Conservation (phyloP, 2,797 vertebrate genomes). For the Chiroxiphia lanceolata region DNA sequence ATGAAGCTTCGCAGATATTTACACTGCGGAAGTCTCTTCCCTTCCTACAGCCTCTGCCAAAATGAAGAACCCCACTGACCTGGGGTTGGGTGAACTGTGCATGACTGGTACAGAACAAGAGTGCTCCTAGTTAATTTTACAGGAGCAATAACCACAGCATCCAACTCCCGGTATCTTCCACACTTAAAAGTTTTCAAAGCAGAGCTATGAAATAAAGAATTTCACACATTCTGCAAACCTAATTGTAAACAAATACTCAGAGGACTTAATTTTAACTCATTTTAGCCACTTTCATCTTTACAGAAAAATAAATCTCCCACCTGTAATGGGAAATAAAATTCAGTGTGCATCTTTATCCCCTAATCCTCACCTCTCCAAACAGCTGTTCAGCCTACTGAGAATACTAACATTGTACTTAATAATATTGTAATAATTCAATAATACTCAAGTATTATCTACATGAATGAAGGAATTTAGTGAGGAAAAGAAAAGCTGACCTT, state of each 20-base stretch:
- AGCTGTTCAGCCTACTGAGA: conserved; percentile 26
- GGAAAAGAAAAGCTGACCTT: conserved; percentile 4
- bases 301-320: not conserved
- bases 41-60: not conserved
- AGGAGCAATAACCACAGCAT: not conserved
- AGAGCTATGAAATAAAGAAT: not conserved
- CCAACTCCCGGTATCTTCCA: not conserved
- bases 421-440: not conserved
- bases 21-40: not conserved
- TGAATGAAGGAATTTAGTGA: conserved; percentile 1
- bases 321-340: not conserved
- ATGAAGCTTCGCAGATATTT: not conserved
- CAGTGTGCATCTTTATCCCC: not conserved
- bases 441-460: not conserved
- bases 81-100: not conserved
- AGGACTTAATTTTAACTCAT: not conserved
- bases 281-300: not conserved
- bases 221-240: not conserved
- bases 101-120: not conserved
- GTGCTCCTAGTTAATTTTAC: not conserved
- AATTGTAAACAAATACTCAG: not conserved
- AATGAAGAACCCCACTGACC: not conserved
- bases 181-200: not conserved
- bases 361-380: not conserved
- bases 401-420: not conserved